Conservation (phyloP, 1,140 invertebrate genomes). For the Lepidurus arcticus region DNA sequence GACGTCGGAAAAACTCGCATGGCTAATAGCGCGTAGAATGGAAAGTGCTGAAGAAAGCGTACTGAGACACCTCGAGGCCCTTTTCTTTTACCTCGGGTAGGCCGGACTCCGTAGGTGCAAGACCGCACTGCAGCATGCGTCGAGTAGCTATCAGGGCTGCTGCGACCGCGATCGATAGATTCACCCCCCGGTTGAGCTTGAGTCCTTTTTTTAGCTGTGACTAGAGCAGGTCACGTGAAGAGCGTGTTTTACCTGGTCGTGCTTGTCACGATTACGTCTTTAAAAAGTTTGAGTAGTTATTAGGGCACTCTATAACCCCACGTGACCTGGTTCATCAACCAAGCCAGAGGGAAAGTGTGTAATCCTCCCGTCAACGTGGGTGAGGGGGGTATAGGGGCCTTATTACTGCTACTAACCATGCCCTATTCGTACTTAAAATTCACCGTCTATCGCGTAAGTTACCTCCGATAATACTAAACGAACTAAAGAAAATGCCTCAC, state of each 20-base stretch:
- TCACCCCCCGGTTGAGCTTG: background rate
- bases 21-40: background rate
- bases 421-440: slow-evolving; percentile 17
- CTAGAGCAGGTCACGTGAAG: slow-evolving; percentile 1
- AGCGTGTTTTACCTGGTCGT: background rate
- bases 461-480: too few relatives aligned
- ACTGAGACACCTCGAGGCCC: background rate
- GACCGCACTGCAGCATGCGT: slow-evolving; percentile 16
- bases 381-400: background rate
- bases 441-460: slow-evolving; percentile 28
- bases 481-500: too few relatives aligned
- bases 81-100: background rate
- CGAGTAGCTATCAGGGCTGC: background rate
- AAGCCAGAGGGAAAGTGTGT: background rate
- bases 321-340: background rate
- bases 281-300: too few relatives aligned
- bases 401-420: slow-evolving; percentile 20
- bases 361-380: background rate
- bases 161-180: background rate
- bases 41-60: background rate
- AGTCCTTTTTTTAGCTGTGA: background rate
- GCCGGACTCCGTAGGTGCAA: background rate
- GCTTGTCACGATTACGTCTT: background rate
- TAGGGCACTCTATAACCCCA: background rate
- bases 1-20: background rate